Conservation (phyloP, 2,797 vertebrate genomes). For the Danio choprae region DNA sequence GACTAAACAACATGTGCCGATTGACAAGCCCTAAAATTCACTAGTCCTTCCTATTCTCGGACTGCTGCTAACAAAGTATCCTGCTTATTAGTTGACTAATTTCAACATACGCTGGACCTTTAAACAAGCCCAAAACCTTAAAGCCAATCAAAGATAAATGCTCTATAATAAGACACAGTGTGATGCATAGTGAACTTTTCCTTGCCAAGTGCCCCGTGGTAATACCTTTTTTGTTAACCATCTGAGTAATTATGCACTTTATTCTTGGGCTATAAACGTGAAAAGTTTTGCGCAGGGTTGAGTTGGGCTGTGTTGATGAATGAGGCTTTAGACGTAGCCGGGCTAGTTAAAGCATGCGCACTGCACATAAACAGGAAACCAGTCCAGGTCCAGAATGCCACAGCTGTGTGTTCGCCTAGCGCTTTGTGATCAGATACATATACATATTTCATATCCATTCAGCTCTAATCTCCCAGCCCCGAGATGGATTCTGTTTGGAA, state of each 20-base stretch:
- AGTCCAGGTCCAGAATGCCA: constrained; percentile 55
- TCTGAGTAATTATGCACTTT: constrained; percentile 68
- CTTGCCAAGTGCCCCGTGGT: constrained; percentile 67
- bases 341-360: constrained; percentile 59
- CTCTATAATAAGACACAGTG: constrained; percentile 66
- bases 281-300: constrained; percentile 58
- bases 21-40: constrained; percentile 74
- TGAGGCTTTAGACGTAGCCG: constrained; percentile 53
- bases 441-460: constrained; percentile 65
- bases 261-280: constrained; percentile 63
- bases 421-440: constrained; percentile 51
- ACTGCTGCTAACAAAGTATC: constrained; percentile 57
- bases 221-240: constrained; percentile 54
- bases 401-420: constrained; percentile 64
- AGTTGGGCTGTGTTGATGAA: constrained; percentile 63
- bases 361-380: constrained; percentile 63
- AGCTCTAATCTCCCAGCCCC: constrained; percentile 67
- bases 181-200: constrained; percentile 55
- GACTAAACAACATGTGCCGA: constrained; percentile 81
- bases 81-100: constrained; percentile 71
- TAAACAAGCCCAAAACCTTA: constrained; percentile 61
- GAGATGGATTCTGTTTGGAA: constrained; percentile 63
- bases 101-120: constrained; percentile 66
- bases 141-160: constrained; percentile 56
- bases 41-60: constrained; percentile 63